phyloP scores from a whole-genome alignment of 2,113 vertebrate species.

The Corvus moneduloides region DNA sequence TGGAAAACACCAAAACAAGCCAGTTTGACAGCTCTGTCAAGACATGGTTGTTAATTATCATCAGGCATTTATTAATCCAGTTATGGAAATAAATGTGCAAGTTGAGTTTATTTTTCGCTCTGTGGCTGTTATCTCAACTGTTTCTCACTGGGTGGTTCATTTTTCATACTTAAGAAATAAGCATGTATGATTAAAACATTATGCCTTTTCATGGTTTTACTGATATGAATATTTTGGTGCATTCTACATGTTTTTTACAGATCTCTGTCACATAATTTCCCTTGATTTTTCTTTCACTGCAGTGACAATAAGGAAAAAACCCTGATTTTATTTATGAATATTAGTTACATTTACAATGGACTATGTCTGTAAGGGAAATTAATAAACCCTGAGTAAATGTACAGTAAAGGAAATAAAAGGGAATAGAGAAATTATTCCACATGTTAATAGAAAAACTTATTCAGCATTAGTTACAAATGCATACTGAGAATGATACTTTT shows the following conservation, averaged over 20 bases:
- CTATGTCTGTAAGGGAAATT: neutral
- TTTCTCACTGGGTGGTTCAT: neutral
- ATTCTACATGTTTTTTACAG: neutral
- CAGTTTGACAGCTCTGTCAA: neutral
- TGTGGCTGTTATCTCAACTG: neutral
- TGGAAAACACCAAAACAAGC: neutral
- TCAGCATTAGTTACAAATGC: neutral
- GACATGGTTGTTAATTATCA: neutral
- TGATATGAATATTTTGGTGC: neutral
- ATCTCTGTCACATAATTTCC: neutral
- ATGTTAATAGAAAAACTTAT: neutral
- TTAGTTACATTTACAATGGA: neutral
- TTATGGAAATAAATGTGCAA: neutral
- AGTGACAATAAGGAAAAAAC: fast-evolving
- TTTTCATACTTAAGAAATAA: neutral
- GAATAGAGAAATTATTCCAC: neutral
- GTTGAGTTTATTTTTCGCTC: neutral
- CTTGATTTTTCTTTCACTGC: neutral
- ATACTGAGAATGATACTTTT: neutral
- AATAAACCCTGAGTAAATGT: neutral
- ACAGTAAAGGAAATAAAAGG: neutral
- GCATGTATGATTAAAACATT: neutral
- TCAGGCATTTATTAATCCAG: neutral
- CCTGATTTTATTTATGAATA: neutral
- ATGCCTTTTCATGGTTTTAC: neutral